A percentile compares a stretch with the other conserved stretches of the same genome.
Evolutionary conservation across 2,888 invertebrate genomes (phyloP).

Genomic region (Conchocele bisecta): DNA sequence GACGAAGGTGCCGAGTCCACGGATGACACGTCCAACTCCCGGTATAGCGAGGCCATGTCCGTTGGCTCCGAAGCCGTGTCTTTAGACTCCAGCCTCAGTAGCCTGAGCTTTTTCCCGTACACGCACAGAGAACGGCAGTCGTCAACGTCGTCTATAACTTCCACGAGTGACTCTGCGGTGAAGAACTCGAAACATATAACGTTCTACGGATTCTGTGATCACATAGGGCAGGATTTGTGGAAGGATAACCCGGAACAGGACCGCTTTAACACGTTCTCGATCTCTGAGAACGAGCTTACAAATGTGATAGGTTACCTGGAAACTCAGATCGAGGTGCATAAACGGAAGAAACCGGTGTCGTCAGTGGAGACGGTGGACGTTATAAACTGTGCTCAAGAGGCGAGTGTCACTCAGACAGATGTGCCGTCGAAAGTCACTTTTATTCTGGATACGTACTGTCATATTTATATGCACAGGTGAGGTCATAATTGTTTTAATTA

Average conservation of each 20-base stretch:
- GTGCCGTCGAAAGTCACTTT: slow-evolving; percentile 74
- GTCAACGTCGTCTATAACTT: slow-evolving; percentile 39
- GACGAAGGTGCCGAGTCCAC: slow-evolving; percentile 52
- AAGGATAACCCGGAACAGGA: slow-evolving; percentile 77
- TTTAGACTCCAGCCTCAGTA: slow-evolving; percentile 54
- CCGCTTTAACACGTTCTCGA: slow-evolving; percentile 75
- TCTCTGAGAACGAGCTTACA: slow-evolving; percentile 76
- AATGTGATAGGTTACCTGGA: slow-evolving; percentile 76
- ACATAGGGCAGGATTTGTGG: slow-evolving; percentile 69
- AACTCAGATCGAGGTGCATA: slow-evolving; percentile 67
- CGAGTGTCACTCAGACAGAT: slow-evolving; percentile 53
- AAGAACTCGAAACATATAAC: slow-evolving; percentile 25
- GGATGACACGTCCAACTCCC: slow-evolving; percentile 55
- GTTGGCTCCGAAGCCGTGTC: slow-evolving; percentile 32
- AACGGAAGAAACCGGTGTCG: slow-evolving; percentile 35
- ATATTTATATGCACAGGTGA: slow-evolving; percentile 78
- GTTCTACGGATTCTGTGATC: slow-evolving; percentile 53
- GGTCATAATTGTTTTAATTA: too few species aligned
- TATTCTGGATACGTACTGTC: slow-evolving; percentile 78
- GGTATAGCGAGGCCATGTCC: slow-evolving; percentile 52
- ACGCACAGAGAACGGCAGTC: slow-evolving; percentile 43
- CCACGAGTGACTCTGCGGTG: slow-evolving; percentile 19
- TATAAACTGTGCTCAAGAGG: slow-evolving; percentile 58
- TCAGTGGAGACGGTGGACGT: slow-evolving; percentile 59
- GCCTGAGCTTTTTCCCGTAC: slow-evolving; percentile 47